Percentiles rank a stretch among this genome's conserved stretches.
phyloP scores from a whole-genome alignment of 53 echinoderm and acorn worm genomes.

The Paracentrotus lividus region DNA sequence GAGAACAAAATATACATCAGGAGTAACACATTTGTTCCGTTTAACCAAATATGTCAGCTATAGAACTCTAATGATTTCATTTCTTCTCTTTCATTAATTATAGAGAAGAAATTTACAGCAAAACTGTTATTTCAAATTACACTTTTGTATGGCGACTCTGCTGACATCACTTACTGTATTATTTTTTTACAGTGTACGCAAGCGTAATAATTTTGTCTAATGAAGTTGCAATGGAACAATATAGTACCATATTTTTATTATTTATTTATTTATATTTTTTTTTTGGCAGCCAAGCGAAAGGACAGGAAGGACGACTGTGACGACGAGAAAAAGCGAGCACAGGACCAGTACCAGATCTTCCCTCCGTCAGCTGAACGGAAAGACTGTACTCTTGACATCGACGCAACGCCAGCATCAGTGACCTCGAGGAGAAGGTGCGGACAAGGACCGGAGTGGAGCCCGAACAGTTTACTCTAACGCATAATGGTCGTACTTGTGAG shows the following conservation, averaged over 20 bases:
- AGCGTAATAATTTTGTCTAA: too few species aligned
- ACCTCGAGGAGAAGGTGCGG: neutral
- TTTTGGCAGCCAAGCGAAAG: neutral
- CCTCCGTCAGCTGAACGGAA: neutral
- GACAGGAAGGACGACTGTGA: conserved; percentile 6
- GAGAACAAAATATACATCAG: too few species aligned
- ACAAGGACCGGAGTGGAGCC: neutral
- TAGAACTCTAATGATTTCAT: too few species aligned
- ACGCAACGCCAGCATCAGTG: neutral
- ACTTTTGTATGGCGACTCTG: neutral
- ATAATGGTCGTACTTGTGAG: neutral
- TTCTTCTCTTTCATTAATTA: too few species aligned
- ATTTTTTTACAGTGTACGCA: neutral
- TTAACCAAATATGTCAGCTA: too few species aligned
- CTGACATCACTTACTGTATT: too few species aligned
- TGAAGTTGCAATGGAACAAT: too few species aligned
- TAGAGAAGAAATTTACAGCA: neutral
- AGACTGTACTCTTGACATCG: conserved; percentile 4
- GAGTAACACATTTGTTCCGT: too few species aligned
- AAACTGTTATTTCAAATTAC: neutral
- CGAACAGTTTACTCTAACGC: neutral
- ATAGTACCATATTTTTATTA: too few species aligned
- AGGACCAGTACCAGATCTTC: conserved; percentile 2
- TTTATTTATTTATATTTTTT: too few species aligned
- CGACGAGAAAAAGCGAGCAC: conserved; percentile 9